Percentiles rank a stretch among this genome's conserved stretches.
Conservation (phyloP, 2,888 invertebrate species). For the Tipula lateralis region DNA sequence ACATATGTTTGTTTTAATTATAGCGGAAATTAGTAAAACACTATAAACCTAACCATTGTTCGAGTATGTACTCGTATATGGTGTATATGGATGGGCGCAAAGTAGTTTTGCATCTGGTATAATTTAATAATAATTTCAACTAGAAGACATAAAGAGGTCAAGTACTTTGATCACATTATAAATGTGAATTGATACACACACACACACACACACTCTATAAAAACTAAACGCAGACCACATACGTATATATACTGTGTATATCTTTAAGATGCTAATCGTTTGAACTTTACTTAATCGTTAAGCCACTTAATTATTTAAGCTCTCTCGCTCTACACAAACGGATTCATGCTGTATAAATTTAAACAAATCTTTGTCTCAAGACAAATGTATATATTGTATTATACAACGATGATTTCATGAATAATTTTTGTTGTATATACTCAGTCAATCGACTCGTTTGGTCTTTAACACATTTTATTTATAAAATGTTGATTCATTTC, state of each 20-base stretch:
- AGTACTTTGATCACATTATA: not conserved
- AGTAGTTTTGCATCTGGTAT: too few species aligned
- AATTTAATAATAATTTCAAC: too few species aligned
- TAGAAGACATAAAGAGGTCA: not conserved
- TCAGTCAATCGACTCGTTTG: too few species aligned
- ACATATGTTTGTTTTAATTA: not conserved
- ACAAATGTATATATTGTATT: too few species aligned
- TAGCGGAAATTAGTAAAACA: too few species aligned
- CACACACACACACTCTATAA: too few species aligned
- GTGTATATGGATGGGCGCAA: too few species aligned
- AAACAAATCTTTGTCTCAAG: not conserved
- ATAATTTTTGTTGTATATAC: not conserved
- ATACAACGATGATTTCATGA: not conserved
- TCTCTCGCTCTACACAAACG: not conserved
- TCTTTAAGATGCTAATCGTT: not conserved
- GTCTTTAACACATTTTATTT: not conserved
- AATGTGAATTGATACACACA: too few species aligned
- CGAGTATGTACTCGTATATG: too few species aligned
- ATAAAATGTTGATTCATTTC: not conserved
- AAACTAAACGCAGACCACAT: not conserved
- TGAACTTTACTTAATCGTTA: constrained; percentile 12
- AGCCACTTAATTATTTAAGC: not conserved
- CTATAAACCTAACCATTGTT: too few species aligned
- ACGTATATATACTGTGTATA: not conserved
- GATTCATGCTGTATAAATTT: not conserved